These are phyloP conservation scores for Aproaerema taeniolella DNA, from an alignment of 2,888 invertebrate species.

Conservation along the genomic window DNA sequence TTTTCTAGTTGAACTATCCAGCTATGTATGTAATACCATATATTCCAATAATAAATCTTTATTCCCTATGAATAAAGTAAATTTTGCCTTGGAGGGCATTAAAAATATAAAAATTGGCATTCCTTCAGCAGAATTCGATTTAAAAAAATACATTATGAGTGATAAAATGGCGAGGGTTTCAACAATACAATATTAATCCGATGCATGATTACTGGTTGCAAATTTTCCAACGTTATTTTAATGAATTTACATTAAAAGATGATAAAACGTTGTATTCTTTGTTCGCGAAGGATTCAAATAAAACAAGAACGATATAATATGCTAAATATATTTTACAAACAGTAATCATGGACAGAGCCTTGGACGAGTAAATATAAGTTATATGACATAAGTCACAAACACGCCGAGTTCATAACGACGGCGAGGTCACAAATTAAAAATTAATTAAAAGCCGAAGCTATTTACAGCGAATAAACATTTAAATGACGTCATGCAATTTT, in stretches of 20 bases:
- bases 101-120: too few species aligned
- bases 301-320: slow-evolving; percentile 4
- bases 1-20: too few species aligned
- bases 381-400: slow-evolving; percentile 13
- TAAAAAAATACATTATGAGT: background rate
- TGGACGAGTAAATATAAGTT: slow-evolving; percentile 10
- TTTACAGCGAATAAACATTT: slow-evolving; percentile 38
- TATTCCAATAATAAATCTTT: too few species aligned
- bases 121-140: too few species aligned
- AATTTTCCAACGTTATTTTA: slow-evolving; percentile 5
- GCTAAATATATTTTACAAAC: slow-evolving; percentile 13
- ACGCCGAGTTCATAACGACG: too few species aligned
- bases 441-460: slow-evolving; percentile 32
- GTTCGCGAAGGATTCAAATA: slow-evolving; percentile 5
- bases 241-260: background rate
- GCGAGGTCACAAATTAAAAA: slow-evolving; percentile 7
- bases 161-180: background rate
- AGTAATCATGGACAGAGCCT: slow-evolving; percentile 13
- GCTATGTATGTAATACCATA: too few species aligned
- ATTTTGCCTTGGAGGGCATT: too few species aligned
- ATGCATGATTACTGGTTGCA: slow-evolving; percentile 14
- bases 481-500: slow-evolving; percentile 27
- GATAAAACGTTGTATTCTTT: slow-evolving; percentile 1
- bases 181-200: slow-evolving; percentile 7
- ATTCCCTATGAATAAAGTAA: too few species aligned